Evolutionary conservation across 64 coral and sea anemone genomes (phyloP).

Genomic region (Montipora foliosa): DNA sequence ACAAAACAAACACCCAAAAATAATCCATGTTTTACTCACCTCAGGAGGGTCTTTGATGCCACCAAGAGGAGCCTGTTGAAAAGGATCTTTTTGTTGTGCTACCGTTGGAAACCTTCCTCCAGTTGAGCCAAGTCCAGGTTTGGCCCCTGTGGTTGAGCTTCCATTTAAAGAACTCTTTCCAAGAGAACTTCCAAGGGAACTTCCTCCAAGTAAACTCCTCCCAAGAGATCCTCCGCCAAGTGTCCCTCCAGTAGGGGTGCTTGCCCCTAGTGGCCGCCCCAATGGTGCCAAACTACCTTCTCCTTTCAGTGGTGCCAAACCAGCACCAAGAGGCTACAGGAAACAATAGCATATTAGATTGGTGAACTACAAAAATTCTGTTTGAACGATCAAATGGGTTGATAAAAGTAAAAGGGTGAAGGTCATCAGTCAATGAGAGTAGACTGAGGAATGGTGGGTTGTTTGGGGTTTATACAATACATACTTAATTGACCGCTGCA

Average conservation of each 20-base stretch:
- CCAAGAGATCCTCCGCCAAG: conserved; percentile 59
- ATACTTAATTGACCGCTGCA: too few relatives aligned
- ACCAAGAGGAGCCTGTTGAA: conserved; percentile 57
- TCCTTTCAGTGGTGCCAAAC: conserved; percentile 88
- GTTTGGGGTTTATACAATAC: too few relatives aligned
- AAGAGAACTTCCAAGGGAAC: conserved; percentile 70
- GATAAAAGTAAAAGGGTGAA: too few relatives aligned
- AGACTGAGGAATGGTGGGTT: too few relatives aligned
- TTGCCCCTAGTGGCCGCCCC: conserved; percentile 49
- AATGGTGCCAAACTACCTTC: conserved; percentile 84
- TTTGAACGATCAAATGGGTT: too few relatives aligned
- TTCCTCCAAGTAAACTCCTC: conserved; percentile 34
- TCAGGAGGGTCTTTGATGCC: conserved; percentile 21
- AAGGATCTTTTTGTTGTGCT: conserved; percentile 20
- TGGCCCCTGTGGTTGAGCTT: conserved; percentile 16
- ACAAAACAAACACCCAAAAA: not conserved
- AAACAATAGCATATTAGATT: not conserved
- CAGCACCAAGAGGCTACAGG: conserved; percentile 48
- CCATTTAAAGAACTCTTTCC: conserved; percentile 37
- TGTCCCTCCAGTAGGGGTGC: conserved; percentile 20
- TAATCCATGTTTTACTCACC: not conserved
- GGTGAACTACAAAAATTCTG: too few relatives aligned
- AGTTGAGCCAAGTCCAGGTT: not conserved
- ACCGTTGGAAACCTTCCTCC: conserved; percentile 42
- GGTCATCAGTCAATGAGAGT: too few relatives aligned